phyloP scores from a whole-genome alignment of 2,888 invertebrate genomes.

The Acleris literana region DNA sequence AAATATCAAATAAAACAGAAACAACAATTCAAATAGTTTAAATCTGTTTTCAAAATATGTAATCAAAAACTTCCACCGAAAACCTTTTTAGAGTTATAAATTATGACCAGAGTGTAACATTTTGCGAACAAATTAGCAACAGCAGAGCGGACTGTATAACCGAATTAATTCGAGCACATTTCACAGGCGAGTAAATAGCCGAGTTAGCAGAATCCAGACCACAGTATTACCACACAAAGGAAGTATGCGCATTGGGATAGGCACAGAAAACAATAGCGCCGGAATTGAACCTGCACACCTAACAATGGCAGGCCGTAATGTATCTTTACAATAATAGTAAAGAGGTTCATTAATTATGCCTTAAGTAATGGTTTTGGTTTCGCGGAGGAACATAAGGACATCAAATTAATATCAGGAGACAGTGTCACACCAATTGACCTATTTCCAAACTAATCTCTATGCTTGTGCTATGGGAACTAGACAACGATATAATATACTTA shows the following conservation, averaged over 20 bases:
- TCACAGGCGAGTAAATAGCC: slow-evolving; percentile 26
- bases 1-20: too few species aligned
- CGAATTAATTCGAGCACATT: slow-evolving; percentile 26
- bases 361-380: too few species aligned
- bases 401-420: too few species aligned
- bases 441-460: too few species aligned
- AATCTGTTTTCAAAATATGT: background rate
- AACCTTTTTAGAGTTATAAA: slow-evolving; percentile 7
- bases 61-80: background rate
- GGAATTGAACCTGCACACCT: slow-evolving; percentile 5
- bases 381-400: too few species aligned
- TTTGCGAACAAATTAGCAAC: slow-evolving; percentile 30
- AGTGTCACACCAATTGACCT: too few species aligned
- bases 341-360: too few species aligned
- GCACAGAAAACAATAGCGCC: slow-evolving; percentile 6
- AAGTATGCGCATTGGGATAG: slow-evolving; percentile 1
- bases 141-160: slow-evolving; percentile 17
- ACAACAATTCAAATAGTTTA: too few species aligned
- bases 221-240: slow-evolving; percentile 23
- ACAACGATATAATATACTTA: too few species aligned
- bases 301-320: background rate
- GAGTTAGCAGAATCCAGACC: slow-evolving; percentile 19
- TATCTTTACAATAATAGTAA: background rate
- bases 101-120: slow-evolving; percentile 25
- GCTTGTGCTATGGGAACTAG: too few species aligned